Evolutionary conservation across 2,888 invertebrate species (phyloP).

Genomic region (Argyresthia albistria): DNA sequence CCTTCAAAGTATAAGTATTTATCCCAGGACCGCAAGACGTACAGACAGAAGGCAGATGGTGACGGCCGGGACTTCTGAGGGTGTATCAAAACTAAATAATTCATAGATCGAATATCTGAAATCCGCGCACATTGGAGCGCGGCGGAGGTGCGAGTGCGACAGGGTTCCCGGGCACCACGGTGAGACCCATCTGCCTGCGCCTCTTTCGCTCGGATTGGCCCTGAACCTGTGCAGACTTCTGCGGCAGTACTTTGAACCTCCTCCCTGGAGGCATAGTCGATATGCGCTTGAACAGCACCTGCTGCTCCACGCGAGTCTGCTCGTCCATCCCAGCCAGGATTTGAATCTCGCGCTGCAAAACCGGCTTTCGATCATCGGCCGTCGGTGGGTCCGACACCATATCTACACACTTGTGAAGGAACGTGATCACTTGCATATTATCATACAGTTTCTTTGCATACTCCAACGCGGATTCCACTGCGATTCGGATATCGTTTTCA

Average conservation of each 20-base stretch:
- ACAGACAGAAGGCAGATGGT: no score
- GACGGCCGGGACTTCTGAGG: no score
- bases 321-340: slow-evolving; percentile 45
- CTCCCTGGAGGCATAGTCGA: slow-evolving; percentile 48
- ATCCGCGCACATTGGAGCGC: no score
- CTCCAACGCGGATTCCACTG: slow-evolving; percentile 55
- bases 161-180: no score
- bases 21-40: no score
- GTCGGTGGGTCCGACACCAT: slow-evolving; percentile 41
- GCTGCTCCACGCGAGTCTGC: slow-evolving; percentile 35
- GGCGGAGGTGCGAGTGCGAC: no score
- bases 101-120: no score
- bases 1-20: no score
- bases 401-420: slow-evolving; percentile 52
- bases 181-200: no score
- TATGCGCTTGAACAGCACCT: slow-evolving; percentile 54
- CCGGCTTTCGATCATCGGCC: slow-evolving; percentile 52
- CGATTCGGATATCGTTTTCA: slow-evolving; percentile 52
- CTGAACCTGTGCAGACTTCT: slow-evolving; percentile 31
- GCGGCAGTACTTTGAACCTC: slow-evolving; percentile 52
- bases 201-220: no score
- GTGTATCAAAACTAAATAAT: no score
- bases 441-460: slow-evolving; percentile 51
- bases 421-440: slow-evolving; percentile 51
- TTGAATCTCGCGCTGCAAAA: slow-evolving; percentile 42